phyloP scores from a whole-genome alignment of 2,797 vertebrate genomes.

The Myoxocephalus aenaeus region DNA sequence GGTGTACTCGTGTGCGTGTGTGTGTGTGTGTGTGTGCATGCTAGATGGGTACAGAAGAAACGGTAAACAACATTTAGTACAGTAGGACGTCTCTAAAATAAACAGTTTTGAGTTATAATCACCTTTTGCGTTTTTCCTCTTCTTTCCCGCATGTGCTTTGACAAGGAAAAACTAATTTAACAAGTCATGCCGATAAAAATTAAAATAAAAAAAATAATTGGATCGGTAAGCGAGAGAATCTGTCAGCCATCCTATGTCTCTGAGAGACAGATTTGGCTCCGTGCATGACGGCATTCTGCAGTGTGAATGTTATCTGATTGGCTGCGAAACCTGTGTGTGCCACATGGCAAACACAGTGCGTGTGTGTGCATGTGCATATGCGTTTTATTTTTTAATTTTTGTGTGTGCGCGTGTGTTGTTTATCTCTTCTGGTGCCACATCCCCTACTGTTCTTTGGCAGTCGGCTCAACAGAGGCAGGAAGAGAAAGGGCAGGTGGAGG shows the following conservation, averaged over 20 bases:
- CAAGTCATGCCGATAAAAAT: slow-evolving; percentile 2
- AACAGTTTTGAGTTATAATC: neutral
- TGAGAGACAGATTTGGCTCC: slow-evolving; percentile 22
- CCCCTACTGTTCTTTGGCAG: slow-evolving; percentile 39
- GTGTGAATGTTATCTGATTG: slow-evolving; percentile 47
- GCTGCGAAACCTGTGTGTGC: slow-evolving; percentile 1
- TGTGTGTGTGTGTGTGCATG: no score
- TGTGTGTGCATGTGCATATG: slow-evolving; percentile 13
- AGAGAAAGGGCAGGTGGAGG: slow-evolving; percentile 22
- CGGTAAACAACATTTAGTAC: neutral
- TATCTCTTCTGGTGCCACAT: slow-evolving; percentile 33
- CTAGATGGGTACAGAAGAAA: neutral
- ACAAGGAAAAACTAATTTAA: neutral
- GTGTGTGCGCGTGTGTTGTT: slow-evolving; percentile 27
- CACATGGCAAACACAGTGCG: neutral
- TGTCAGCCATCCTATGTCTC: slow-evolving; percentile 7
- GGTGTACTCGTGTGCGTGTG: neutral
- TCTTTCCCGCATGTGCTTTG: neutral
- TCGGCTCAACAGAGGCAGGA: slow-evolving; percentile 6
- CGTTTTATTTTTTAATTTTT: neutral
- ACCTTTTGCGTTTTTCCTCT: neutral
- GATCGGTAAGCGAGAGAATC: slow-evolving; percentile 4
- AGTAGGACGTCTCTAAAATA: neutral
- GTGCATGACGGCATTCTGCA: slow-evolving; percentile 23
- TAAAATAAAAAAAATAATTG: neutral